These are phyloP conservation scores for Pygoscelis antarcticus DNA, from an alignment of 2,113 vertebrate species.

Conservation along the genomic window DNA sequence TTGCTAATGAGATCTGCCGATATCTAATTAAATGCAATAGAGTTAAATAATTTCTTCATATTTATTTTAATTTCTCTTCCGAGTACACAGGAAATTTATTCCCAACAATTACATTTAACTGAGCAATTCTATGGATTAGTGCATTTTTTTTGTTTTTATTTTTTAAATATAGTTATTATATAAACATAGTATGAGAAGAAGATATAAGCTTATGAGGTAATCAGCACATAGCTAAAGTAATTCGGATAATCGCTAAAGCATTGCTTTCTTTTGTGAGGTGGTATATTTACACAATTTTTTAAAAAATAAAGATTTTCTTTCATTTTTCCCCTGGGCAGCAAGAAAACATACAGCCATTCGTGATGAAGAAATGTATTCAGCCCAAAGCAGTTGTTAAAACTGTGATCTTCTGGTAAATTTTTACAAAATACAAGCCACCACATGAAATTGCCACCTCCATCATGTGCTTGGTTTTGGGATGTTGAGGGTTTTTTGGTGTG, in stretches of 20 bases:
- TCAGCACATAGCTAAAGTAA: background rate
- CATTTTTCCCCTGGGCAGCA: background rate
- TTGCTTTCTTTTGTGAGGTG: background rate
- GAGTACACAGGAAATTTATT: background rate
- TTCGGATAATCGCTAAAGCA: background rate
- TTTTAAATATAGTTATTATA: background rate
- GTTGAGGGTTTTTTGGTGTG: background rate
- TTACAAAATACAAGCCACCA: background rate
- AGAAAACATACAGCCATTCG: background rate
- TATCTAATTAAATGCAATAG: slow-evolving; percentile 18
- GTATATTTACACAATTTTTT: background rate
- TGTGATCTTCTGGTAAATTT: background rate
- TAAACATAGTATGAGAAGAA: background rate
- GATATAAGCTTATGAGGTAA: background rate
- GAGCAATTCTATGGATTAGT: background rate
- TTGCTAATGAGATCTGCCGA: background rate
- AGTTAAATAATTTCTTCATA: background rate
- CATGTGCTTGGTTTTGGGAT: background rate
- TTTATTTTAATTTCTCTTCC: slow-evolving; percentile 17
- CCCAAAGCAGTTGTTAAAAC: background rate
- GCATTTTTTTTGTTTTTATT: background rate
- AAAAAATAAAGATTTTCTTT: background rate
- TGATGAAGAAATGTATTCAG: background rate
- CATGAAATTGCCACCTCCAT: background rate
- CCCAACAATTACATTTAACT: background rate